Percentiles rank a stretch among this genome's conserved stretches.
Evolutionary conservation across 2,113 vertebrate genomes (phyloP).

Genomic region (Anolis carolinensis): DNA sequence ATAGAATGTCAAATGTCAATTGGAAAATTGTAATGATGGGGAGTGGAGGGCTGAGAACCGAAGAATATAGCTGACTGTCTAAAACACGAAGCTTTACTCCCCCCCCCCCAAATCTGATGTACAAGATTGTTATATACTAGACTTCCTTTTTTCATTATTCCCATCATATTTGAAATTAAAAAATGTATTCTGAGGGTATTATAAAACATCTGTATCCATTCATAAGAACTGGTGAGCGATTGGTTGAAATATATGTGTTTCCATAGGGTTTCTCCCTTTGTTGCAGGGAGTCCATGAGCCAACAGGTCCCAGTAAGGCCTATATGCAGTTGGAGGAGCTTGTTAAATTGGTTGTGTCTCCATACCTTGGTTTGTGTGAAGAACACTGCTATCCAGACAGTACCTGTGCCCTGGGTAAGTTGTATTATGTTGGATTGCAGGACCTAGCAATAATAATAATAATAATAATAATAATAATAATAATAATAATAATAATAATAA

Average conservation of each 20-base stretch:
- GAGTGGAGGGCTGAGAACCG: not conserved
- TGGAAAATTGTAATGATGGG: not conserved
- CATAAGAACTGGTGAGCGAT: not conserved
- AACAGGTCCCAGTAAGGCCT: constrained; percentile 80
- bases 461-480: no score
- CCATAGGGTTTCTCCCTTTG: constrained; percentile 48
- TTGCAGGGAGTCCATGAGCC: constrained; percentile 90
- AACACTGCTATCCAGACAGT: constrained; percentile 67
- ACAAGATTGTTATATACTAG: not conserved
- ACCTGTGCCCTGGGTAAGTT: constrained; percentile 75
- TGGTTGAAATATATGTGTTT: constrained; percentile 14
- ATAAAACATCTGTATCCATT: not conserved
- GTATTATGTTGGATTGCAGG: accelerated
- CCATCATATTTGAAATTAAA: not conserved
- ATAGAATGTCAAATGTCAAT: not conserved
- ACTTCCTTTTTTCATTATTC: not conserved
- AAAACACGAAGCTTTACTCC: not conserved
- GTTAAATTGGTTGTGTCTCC: constrained; percentile 89
- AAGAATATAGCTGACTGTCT: not conserved
- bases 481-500: no score
- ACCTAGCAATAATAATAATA: no score
- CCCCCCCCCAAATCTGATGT: no score
- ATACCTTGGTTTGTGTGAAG: constrained; percentile 81
- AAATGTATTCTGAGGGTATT: not conserved
- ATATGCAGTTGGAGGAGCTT: constrained; percentile 86